A percentile compares a stretch with the other conserved stretches of the same genome.
Evolutionary conservation across 2,888 invertebrate species (phyloP).

Genomic region (Liopterus haemorrhoidalis): DNA sequence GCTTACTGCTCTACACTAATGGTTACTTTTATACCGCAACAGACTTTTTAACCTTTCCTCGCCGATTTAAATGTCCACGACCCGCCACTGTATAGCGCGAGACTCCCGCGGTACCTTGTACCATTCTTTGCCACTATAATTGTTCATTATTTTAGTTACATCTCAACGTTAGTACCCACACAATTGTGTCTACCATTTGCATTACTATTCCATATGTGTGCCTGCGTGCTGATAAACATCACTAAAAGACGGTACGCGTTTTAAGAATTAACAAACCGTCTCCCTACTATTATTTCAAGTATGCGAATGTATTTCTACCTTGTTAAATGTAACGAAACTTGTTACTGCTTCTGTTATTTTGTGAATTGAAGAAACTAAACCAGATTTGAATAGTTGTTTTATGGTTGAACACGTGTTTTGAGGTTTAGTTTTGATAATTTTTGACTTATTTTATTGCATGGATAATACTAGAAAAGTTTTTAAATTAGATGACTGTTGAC

Average conservation of each 20-base stretch:
- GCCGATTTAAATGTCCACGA: not conserved
- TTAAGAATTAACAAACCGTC: conserved; percentile 43
- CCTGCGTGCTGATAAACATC: conserved; percentile 43
- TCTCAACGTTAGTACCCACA: conserved; percentile 37
- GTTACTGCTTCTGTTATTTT: conserved; percentile 13
- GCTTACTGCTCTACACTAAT: no score
- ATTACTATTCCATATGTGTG: conserved; percentile 46
- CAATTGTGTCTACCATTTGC: conserved; percentile 47
- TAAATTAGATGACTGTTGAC: no score
- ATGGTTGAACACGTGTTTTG: conserved; percentile 39
- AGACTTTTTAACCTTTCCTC: not conserved
- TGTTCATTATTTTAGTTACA: conserved; percentile 25
- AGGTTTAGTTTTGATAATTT: conserved; percentile 29
- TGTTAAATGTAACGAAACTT: conserved; percentile 8
- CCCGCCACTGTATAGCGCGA: not conserved
- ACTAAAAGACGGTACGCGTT: conserved; percentile 42
- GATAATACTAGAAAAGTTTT: not conserved
- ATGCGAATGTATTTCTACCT: conserved; percentile 24
- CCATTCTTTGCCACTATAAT: conserved; percentile 11
- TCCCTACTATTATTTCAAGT: conserved; percentile 23
- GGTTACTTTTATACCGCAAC: conserved; percentile 3
- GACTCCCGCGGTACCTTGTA: not conserved
- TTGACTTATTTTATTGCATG: conserved; percentile 1
- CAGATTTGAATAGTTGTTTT: conserved; percentile 33
- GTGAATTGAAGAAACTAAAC: conserved; percentile 13